Conservation (phyloP, 2,797 vertebrate genomes). For the Pelobates cultripes region DNA sequence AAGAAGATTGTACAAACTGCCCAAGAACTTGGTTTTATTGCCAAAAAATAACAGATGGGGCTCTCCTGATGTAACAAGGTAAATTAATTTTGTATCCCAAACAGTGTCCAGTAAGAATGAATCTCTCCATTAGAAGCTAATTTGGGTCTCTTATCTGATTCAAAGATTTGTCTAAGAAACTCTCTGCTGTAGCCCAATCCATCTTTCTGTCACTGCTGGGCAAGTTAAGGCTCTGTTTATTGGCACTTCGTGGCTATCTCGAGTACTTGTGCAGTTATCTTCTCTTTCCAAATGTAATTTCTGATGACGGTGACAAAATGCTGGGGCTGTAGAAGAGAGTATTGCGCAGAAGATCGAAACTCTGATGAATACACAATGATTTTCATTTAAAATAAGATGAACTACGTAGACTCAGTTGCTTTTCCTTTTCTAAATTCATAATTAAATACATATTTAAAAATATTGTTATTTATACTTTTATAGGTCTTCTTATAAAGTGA, state of each 20-base stretch:
- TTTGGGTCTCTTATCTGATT: constrained; percentile 73
- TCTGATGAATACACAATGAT: constrained; percentile 56
- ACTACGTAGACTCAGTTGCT: background rate
- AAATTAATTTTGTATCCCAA: constrained; percentile 73
- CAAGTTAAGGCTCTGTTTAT: constrained; percentile 72
- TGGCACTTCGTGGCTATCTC: constrained; percentile 73
- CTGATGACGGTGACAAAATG: constrained; percentile 72
- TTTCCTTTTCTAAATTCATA: background rate
- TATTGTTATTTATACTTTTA: no score
- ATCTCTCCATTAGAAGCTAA: constrained; percentile 73
- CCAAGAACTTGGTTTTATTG: constrained; percentile 68
- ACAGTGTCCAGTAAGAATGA: constrained; percentile 67
- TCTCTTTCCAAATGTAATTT: constrained; percentile 75
- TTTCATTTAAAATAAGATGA: constrained; percentile 61
- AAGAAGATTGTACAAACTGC: constrained; percentile 54
- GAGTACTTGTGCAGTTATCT: constrained; percentile 74
- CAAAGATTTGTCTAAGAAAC: constrained; percentile 74
- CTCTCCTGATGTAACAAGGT: constrained; percentile 63
- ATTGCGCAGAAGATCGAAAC: constrained; percentile 63
- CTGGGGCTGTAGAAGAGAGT: constrained; percentile 62
- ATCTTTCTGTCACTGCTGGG: constrained; percentile 72
- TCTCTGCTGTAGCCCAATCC: constrained; percentile 70
- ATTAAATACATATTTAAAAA: no score
- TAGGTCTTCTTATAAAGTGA: no score
- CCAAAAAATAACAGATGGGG: constrained; percentile 70